Percentiles rank a stretch among this genome's conserved stretches.
These are phyloP conservation scores for Chymomyza fuscimana DNA, from an alignment of 2,888 invertebrate genomes.

Conservation along the genomic window DNA sequence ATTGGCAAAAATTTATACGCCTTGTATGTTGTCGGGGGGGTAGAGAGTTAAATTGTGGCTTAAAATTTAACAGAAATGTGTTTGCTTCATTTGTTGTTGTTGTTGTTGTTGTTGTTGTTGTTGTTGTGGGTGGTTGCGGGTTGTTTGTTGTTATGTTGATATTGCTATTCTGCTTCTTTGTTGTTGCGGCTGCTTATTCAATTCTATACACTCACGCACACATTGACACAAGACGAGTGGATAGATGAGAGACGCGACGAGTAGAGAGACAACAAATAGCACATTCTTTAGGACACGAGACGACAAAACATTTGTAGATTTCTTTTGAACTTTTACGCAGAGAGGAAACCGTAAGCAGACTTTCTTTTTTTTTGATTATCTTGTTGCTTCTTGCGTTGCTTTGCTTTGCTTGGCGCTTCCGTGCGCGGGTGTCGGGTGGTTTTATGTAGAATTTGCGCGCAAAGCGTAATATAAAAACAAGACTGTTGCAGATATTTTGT, in stretches of 20 bases:
- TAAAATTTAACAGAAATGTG: slow-evolving; percentile 54
- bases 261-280: slow-evolving; percentile 32
- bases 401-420: background rate
- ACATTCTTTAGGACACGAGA: background rate
- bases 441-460: slow-evolving; percentile 45
- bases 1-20: slow-evolving; percentile 71
- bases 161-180: slow-evolving; percentile 36
- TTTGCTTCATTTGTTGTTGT: slow-evolving; percentile 66
- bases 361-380: slow-evolving; percentile 41
- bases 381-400: slow-evolving; percentile 2
- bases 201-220: slow-evolving; percentile 61
- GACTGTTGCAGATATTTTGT: slow-evolving; percentile 35
- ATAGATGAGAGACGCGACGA: too few species aligned
- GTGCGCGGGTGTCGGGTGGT: background rate
- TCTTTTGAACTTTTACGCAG: background rate
- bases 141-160: slow-evolving; percentile 17
- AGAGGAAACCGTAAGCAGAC: slow-evolving; percentile 4
- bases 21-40: slow-evolving; percentile 59
- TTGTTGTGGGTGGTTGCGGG: slow-evolving; percentile 13
- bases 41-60: slow-evolving; percentile 54
- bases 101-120: slow-evolving; percentile 24
- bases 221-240: slow-evolving; percentile 19
- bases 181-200: slow-evolving; percentile 46
- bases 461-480: slow-evolving; percentile 17
- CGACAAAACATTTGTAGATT: slow-evolving; percentile 1